Percentiles rank a stretch among this genome's conserved stretches.
These are phyloP conservation scores for Remorina albescens DNA, from an alignment of 2,797 vertebrate species.

Conservation along the genomic window DNA sequence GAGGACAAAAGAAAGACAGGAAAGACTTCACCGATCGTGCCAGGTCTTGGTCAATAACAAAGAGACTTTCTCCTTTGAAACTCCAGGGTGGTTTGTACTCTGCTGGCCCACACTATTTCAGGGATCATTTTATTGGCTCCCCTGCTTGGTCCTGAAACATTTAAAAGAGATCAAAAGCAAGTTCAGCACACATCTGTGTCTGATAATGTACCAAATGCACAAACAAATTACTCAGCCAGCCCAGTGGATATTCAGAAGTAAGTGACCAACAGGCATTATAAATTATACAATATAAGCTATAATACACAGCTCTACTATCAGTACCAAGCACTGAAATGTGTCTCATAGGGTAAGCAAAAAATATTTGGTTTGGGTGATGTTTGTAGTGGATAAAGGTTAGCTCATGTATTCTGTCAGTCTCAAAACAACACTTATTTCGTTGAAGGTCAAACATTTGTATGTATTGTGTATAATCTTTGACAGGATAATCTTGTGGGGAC, in stretches of 20 bases:
- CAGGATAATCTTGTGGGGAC: conserved; percentile 47
- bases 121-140: conserved; percentile 58
- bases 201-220: conserved; percentile 65
- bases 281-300: conserved; percentile 63
- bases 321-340: conserved; percentile 6
- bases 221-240: conserved; percentile 71
- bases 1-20: conserved; percentile 7
- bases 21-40: not conserved
- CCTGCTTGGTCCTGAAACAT: conserved; percentile 57
- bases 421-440: conserved; percentile 37
- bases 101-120: conserved; percentile 40
- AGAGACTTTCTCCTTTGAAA: conserved; percentile 10
- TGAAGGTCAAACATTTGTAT: conserved; percentile 71
- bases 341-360: conserved; percentile 34
- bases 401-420: conserved; percentile 22
- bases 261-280: conserved; percentile 60
- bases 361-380: conserved; percentile 16
- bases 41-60: conserved; percentile 31
- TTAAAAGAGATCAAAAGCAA: conserved; percentile 62
- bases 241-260: conserved; percentile 68
- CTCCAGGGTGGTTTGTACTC: conserved; percentile 39
- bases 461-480: conserved; percentile 48
- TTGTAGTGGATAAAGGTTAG: conserved; percentile 16
- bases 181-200: conserved; percentile 51
- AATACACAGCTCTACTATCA: conserved; percentile 36